A percentile compares a stretch with the other conserved stretches of the same genome.
Evolutionary conservation across 2,888 invertebrate genomes (phyloP).

Genomic region (Halictus ligatus): DNA sequence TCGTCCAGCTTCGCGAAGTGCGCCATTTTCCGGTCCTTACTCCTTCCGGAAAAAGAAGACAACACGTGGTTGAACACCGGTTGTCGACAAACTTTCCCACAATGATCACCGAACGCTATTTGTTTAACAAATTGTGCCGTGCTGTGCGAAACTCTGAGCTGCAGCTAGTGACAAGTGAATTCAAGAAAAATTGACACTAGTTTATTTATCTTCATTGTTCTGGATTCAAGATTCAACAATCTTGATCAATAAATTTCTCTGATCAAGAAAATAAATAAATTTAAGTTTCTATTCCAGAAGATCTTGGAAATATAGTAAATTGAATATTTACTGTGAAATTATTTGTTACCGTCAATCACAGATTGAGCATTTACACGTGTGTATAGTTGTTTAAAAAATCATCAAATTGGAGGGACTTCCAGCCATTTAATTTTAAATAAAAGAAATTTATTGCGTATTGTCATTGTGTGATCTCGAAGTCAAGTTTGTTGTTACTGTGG

Average conservation of each 20-base stretch:
- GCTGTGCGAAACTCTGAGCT: background rate
- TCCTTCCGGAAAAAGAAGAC: constrained; percentile 64
- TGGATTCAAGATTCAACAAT: background rate
- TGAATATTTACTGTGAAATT: too few relatives aligned
- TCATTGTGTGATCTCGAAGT: too few relatives aligned
- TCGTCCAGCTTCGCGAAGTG: constrained; percentile 75
- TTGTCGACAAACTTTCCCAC: background rate
- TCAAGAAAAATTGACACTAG: background rate
- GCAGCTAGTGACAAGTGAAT: background rate
- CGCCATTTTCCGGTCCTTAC: constrained; percentile 69
- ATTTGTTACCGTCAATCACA: too few relatives aligned
- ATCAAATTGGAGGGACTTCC: too few relatives aligned
- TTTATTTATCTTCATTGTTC: background rate
- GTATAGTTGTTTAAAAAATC: too few relatives aligned
- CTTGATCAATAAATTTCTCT: background rate
- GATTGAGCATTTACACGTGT: too few relatives aligned
- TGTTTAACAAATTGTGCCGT: background rate
- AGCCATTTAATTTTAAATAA: too few relatives aligned
- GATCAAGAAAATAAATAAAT: too few relatives aligned
- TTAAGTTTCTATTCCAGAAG: background rate
- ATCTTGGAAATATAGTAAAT: background rate
- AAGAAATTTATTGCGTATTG: too few relatives aligned
- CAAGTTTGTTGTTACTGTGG: too few relatives aligned
- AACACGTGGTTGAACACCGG: constrained; percentile 18
- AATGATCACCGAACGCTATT: background rate